Evolutionary conservation across 2,888 invertebrate genomes (phyloP).

Genomic region (Bursaphelenchus okinawaensis): DNA sequence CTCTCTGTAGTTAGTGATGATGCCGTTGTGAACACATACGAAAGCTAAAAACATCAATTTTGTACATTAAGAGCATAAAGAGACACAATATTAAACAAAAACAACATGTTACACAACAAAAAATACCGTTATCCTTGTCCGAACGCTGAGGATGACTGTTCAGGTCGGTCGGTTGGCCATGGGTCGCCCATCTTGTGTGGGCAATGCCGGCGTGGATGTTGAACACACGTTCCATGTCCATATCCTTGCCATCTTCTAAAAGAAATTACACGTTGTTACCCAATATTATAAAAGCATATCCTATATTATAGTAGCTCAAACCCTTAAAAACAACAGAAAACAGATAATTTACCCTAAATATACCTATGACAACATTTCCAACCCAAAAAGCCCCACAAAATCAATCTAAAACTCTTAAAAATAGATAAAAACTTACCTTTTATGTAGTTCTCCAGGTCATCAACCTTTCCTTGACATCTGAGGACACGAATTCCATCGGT

Average conservation of each 20-base stretch:
- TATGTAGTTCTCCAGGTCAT: conserved; percentile 34
- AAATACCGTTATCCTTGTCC: conserved; percentile 56
- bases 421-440: conserved; percentile 18
- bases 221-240: conserved; percentile 71
- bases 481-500: conserved; percentile 39
- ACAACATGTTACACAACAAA: background rate
- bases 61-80: too few species aligned
- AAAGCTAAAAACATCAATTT: conserved; percentile 60
- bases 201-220: conserved; percentile 90
- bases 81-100: too few species aligned
- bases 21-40: conserved; percentile 66
- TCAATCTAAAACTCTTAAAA: too few species aligned
- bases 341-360: background rate
- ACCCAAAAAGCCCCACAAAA: too few species aligned
- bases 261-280: too few species aligned
- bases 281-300: too few species aligned
- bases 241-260: conserved; percentile 38
- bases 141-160: conserved; percentile 98
- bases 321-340: background rate
- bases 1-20: conserved; percentile 96
- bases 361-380: background rate
- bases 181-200: conserved; percentile 99
- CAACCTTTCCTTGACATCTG: conserved; percentile 51
- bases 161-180: conserved; percentile 84
- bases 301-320: too few species aligned